Evolutionary conservation across 2,113 vertebrate genomes (phyloP).

Genomic region (Theristicus caerulescens): DNA sequence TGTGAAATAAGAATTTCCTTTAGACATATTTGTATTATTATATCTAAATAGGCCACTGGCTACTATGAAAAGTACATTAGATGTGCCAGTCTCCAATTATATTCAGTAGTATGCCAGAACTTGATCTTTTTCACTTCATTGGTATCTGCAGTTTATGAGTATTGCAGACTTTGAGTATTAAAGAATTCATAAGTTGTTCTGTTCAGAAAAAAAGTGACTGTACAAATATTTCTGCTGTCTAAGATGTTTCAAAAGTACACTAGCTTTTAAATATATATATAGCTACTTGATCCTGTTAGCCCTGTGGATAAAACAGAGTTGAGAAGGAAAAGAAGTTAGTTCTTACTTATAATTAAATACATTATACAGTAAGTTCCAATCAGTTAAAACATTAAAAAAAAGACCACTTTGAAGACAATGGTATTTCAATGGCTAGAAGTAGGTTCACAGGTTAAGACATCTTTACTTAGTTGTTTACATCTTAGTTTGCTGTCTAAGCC

Average conservation of each 20-base stretch:
- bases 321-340: neutral
- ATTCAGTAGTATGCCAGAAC: neutral
- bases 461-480: neutral
- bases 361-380: neutral
- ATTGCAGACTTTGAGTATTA: neutral
- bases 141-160: neutral
- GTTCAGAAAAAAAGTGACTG: neutral
- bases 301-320: neutral
- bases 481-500: neutral
- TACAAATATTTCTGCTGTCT: neutral
- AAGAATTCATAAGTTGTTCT: neutral
- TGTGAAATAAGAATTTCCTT: neutral
- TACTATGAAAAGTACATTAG: neutral
- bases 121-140: neutral
- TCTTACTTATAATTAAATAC: neutral
- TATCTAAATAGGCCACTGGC: neutral
- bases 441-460: neutral
- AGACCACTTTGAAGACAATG: neutral
- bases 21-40: neutral
- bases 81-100: neutral
- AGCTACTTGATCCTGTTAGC: neutral
- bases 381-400: neutral
- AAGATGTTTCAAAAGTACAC: neutral
- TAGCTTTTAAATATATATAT: neutral
- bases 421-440: neutral